phyloP scores from a whole-genome alignment of 1,140 invertebrate species.

The Diachasma alloeum region DNA sequence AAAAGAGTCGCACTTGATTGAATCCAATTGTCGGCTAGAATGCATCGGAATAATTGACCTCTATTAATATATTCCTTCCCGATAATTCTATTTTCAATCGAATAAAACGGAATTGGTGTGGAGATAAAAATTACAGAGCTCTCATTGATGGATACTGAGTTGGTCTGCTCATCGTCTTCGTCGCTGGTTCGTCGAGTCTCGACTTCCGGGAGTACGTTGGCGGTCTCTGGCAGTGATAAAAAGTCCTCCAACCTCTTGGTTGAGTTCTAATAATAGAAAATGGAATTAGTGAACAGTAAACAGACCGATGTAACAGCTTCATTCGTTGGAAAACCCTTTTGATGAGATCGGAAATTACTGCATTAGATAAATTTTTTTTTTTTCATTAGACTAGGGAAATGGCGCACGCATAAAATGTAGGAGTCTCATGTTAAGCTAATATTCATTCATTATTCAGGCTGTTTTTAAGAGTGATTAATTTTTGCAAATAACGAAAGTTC shows the following conservation, averaged over 20 bases:
- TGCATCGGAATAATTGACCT: not conserved
- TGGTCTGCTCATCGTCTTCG: not conserved
- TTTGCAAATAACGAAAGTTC: no score
- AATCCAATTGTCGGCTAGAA: not conserved
- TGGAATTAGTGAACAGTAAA: conserved; percentile 27
- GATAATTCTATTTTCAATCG: not conserved
- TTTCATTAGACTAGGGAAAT: no score
- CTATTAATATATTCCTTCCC: not conserved
- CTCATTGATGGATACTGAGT: conserved; percentile 22
- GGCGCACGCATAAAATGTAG: no score
- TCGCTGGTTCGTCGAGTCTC: not conserved
- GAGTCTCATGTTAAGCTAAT: no score
- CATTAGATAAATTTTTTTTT: no score
- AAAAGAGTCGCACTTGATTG: not conserved
- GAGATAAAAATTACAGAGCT: conserved; percentile 31
- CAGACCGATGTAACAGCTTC: not conserved
- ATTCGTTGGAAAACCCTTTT: not conserved
- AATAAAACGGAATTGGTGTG: conserved; percentile 1
- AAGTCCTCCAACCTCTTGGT: conserved; percentile 75
- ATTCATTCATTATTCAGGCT: no score
- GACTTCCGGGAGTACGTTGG: conserved; percentile 64
- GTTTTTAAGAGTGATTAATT: no score
- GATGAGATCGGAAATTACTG: not conserved
- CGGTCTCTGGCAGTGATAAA: conserved; percentile 73
- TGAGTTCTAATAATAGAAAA: conserved; percentile 67